Percentiles rank a stretch among this genome's conserved stretches.
phyloP scores from a whole-genome alignment of 2,113 vertebrate genomes.

The Lota lota region DNA sequence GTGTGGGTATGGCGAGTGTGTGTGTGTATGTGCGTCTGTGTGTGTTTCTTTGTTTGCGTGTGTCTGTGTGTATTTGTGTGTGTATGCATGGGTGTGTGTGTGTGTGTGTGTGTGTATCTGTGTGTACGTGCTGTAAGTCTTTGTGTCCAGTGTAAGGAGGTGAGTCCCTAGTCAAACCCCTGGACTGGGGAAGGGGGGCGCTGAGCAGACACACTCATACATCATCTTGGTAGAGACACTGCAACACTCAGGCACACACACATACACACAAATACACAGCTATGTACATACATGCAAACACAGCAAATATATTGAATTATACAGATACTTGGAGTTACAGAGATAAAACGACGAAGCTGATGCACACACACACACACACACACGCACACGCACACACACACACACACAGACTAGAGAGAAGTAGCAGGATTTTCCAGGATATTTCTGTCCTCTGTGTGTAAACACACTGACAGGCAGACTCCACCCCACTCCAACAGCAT shows the following conservation, averaged over 20 bases:
- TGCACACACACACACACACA: neutral
- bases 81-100: neutral
- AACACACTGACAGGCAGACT: too few relatives aligned
- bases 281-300: neutral
- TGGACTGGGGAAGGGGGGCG: conserved; percentile 24
- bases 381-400: neutral
- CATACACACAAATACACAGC: neutral
- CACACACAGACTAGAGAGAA: conserved; percentile 1
- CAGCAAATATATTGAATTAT: too few relatives aligned
- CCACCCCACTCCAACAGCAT: too few relatives aligned
- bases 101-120: neutral
- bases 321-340: too few relatives aligned
- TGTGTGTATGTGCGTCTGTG: neutral
- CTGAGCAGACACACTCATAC: neutral
- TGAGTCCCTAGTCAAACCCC: conserved; percentile 44
- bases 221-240: neutral
- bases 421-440: neutral
- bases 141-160: neutral
- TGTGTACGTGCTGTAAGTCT: too few relatives aligned
- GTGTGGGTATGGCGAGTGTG: too few relatives aligned
- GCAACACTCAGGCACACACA: neutral
- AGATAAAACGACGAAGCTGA: too few relatives aligned
- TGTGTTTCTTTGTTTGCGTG: neutral
- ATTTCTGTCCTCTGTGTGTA: neutral
- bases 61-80: neutral